Evolutionary conservation across 2,888 invertebrate species (phyloP).

Genomic region (Phortica okadai): DNA sequence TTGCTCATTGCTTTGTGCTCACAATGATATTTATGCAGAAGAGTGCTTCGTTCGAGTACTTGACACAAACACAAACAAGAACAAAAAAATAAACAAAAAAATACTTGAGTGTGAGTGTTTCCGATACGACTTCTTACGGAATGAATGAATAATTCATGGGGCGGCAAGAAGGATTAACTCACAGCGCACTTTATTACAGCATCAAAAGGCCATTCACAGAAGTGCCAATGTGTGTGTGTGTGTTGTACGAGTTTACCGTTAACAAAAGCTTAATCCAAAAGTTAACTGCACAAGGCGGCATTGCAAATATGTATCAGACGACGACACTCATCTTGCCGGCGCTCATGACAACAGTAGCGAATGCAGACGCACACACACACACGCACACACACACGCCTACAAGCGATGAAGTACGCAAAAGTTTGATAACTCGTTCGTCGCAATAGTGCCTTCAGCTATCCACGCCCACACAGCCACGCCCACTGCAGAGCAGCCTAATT

Average conservation of each 20-base stretch:
- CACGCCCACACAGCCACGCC: constrained; percentile 26
- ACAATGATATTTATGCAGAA: constrained; percentile 42
- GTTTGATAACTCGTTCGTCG: constrained; percentile 28
- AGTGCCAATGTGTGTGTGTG: background rate
- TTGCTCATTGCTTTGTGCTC: constrained; percentile 50
- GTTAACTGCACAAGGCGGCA: background rate
- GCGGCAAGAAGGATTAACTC: constrained; percentile 69
- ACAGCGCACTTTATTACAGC: constrained; percentile 61
- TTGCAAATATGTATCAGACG: background rate
- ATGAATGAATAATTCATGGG: constrained; percentile 73
- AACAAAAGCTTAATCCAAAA: background rate
- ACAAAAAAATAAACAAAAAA: constrained; percentile 19
- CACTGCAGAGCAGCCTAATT: constrained; percentile 48
- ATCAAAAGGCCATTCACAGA: constrained; percentile 2
- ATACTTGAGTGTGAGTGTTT: constrained; percentile 12
- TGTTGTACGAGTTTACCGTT: background rate
- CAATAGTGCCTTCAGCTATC: constrained; percentile 23
- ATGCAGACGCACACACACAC: background rate
- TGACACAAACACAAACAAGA: constrained; percentile 32
- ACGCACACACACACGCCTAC: background rate
- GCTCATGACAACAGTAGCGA: background rate
- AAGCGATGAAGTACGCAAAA: constrained; percentile 39
- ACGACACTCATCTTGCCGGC: background rate
- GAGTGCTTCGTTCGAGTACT: constrained; percentile 48
- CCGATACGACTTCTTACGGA: constrained; percentile 45